Base-by-base conservation (phyloP, 2,888 invertebrate genomes). In the Pycnomerus fuliginosus region DNA sequence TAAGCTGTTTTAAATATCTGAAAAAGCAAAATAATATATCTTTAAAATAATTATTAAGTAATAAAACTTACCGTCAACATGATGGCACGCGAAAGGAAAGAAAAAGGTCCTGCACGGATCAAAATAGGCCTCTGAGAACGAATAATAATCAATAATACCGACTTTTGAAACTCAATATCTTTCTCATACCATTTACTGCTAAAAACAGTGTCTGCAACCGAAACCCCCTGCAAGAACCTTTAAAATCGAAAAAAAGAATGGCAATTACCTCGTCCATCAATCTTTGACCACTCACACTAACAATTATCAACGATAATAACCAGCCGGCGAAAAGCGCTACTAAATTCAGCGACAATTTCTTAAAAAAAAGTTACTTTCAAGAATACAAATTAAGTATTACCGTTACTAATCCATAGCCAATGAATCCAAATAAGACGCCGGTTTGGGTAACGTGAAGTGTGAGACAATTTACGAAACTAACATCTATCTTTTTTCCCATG, bases 81-180 rank as follows among this genome's bases (percentile, higher is more conserved):
- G 3, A 39, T 3, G 3, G 30, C 14, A 34, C 25, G 30, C 14
- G 44, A 45, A 1, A 45, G 3, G n/a, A 16, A 25, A 8, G 25
- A 25, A 12, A 44, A 38, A 8, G 45, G 41, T 45, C 45, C 45
- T 7, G 41, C 41, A n/a, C 30, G 22, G 10, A 45, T 36, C 3
- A 31, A 11, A 22, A 36, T 30, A 2, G 41, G 35, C 17, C 12
- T 13, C 14, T 36, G 40, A 13, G 45, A 30, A 10, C 41, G 22
- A 5, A 36, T 15, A 14, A 45, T 8, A 11, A 41, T 31, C 16
- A 36, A 10, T 12, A 16, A n/a, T 0, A 45, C n/a, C 16, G 3
- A 29, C 12, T 25, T 34, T 13, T 35, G 34, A 3, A 45, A 45
- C 7, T 12, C 5, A 5, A 16, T 22, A 11, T 34, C 29, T 7